Percentiles rank a stretch among this genome's conserved stretches.
Conservation (phyloP, 2,113 vertebrate species). For the Sorex araneus region DNA sequence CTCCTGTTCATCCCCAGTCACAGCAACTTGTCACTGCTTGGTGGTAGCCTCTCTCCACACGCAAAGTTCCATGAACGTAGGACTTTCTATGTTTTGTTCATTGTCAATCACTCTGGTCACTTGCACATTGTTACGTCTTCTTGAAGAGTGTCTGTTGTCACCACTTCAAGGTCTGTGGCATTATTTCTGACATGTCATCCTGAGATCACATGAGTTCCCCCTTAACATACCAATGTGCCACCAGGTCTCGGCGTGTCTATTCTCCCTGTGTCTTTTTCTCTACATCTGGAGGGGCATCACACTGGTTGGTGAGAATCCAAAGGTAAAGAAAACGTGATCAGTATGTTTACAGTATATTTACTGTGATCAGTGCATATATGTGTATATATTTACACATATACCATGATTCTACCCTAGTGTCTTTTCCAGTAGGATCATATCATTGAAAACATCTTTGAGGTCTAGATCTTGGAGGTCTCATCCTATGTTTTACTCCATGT, state of each 20-base stretch:
- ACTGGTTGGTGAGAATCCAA: slow-evolving; percentile 23
- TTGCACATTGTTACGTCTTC: not conserved
- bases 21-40: not conserved
- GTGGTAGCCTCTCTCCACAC: not conserved
- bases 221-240: not conserved
- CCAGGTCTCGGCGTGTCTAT: not conserved
- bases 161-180: not conserved
- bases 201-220: not conserved
- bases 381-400: too few relatives aligned
- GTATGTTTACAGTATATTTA: not conserved
- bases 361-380: too few relatives aligned
- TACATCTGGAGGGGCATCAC: not conserved
- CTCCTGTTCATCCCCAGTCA: not conserved
- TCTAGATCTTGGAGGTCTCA: too few relatives aligned
- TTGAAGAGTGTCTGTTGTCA: slow-evolving; percentile 17
- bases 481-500: too few relatives aligned
- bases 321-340: not conserved
- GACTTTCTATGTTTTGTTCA: not conserved
- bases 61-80: not conserved
- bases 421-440: too few relatives aligned
- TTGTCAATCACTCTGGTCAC: not conserved
- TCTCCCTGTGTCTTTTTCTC: not conserved
- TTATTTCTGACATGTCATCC: not conserved
- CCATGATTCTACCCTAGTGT: too few relatives aligned
- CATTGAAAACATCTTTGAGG: too few relatives aligned